A percentile compares a stretch with the other conserved stretches of the same genome.
These are phyloP conservation scores for Dioctria linearis DNA, from an alignment of 2,888 invertebrate species.

Conservation along the genomic window DNA sequence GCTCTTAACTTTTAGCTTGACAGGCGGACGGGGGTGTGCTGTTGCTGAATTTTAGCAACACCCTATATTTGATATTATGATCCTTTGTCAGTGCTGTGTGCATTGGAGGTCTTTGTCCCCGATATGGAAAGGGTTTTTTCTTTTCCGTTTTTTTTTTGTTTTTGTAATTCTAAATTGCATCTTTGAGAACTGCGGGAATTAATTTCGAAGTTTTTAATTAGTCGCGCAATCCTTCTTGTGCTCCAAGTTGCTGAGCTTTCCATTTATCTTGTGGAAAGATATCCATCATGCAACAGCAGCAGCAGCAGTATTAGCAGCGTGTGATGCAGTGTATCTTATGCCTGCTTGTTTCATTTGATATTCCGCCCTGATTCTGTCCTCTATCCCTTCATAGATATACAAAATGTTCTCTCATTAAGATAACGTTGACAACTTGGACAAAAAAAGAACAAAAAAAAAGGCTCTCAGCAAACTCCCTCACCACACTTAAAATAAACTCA, in stretches of 20 bases:
- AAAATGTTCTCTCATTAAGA: conserved; percentile 44
- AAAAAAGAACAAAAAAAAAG: conserved; percentile 26
- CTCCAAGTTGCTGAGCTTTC: conserved; percentile 40
- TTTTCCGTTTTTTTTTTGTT: background rate
- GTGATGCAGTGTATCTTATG: conserved; percentile 25
- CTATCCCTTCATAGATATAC: conserved; percentile 6
- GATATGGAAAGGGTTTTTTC: background rate
- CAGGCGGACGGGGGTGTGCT: too few species aligned
- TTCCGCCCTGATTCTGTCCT: background rate
- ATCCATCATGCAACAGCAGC: conserved; percentile 43
- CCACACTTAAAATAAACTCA: conserved; percentile 1
- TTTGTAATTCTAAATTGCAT: conserved; percentile 52
- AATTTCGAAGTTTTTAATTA: conserved; percentile 53
- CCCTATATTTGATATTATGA: conserved; percentile 2
- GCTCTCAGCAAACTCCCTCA: background rate
- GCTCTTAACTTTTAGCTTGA: too few species aligned
- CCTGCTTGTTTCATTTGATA: conserved; percentile 30
- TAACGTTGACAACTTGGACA: conserved; percentile 40
- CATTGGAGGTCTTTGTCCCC: conserved; percentile 48
- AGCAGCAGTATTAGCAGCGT: conserved; percentile 7
- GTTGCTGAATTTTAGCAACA: too few species aligned
- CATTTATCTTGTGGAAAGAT: conserved; percentile 51
- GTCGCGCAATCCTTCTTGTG: conserved; percentile 48
- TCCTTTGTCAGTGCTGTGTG: conserved; percentile 10
- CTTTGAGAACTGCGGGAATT: conserved; percentile 48